Conservation (phyloP, 2,888 invertebrate genomes). For the Amblyteles armatorius region DNA sequence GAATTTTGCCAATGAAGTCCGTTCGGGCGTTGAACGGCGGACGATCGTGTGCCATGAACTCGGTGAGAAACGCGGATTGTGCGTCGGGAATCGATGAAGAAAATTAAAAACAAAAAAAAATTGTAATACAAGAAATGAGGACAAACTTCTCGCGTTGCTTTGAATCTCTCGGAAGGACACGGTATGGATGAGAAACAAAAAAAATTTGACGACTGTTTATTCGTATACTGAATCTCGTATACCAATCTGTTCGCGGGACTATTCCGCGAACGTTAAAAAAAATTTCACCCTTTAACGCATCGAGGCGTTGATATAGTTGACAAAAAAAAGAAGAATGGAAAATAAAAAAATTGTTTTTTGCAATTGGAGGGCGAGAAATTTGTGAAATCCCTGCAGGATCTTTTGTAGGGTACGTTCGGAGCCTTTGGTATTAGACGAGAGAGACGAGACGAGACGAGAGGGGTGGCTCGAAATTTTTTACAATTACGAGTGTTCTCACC, state of each 20-base stretch:
- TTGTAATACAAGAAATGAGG: neutral
- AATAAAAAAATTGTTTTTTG: constrained; percentile 18
- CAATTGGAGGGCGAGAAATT: constrained; percentile 2
- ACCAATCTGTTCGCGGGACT: constrained; percentile 15
- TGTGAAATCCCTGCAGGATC: constrained; percentile 19
- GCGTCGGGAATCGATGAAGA: constrained; percentile 1
- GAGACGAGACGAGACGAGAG: constrained; percentile 8
- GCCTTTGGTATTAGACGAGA: constrained; percentile 19
- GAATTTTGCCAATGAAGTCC: constrained; percentile 66
- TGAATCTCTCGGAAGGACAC: constrained; percentile 27
- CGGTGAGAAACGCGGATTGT: constrained; percentile 44
- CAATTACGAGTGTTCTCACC: constrained; percentile 28
- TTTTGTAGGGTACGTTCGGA: constrained; percentile 15
- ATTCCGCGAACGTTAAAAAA: constrained; percentile 34
- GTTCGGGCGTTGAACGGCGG: constrained; percentile 64
- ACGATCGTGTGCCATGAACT: constrained; percentile 75
- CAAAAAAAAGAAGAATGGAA: neutral
- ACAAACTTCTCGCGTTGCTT: constrained; percentile 2
- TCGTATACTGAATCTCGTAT: constrained; percentile 24
- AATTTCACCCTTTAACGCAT: neutral
- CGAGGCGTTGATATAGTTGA: neutral
- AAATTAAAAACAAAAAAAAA: neutral
- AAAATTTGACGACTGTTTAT: constrained; percentile 12
- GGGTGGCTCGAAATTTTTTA: constrained; percentile 22
- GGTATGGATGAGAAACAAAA: constrained; percentile 8